Percentiles rank a stretch among this genome's conserved stretches.
These are phyloP conservation scores for Leucoraja erinaceus DNA, from an alignment of 2,113 vertebrate species.

Conservation along the genomic window DNA sequence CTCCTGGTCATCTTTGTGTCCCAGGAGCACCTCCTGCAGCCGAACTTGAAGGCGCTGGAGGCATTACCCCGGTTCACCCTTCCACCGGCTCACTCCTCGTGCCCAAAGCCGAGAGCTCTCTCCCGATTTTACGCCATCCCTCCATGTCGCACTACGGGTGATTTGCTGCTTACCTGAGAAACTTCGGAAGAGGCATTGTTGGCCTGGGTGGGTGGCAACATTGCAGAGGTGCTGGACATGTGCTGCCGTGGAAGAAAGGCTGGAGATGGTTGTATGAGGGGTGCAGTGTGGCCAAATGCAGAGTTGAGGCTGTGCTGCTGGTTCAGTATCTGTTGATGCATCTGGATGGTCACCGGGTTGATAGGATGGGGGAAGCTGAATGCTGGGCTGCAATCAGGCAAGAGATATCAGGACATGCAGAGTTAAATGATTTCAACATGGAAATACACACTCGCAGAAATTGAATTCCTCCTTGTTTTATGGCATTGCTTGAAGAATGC, in stretches of 20 bases:
- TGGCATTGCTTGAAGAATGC: not conserved
- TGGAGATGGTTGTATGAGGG: slow-evolving; percentile 76
- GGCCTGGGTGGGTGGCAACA: slow-evolving; percentile 57
- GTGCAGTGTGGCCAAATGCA: slow-evolving; percentile 83
- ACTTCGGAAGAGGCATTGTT: slow-evolving; percentile 59
- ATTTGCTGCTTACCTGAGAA: slow-evolving; percentile 68
- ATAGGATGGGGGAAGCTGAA: slow-evolving; percentile 90
- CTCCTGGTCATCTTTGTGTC: too few species aligned
- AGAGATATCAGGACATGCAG: slow-evolving; percentile 37
- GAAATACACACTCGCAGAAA: not conserved
- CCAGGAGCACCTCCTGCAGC: too few species aligned
- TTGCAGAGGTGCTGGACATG: slow-evolving; percentile 62
- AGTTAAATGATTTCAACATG: not conserved
- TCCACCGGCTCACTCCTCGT: too few species aligned
- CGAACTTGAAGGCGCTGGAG: too few species aligned
- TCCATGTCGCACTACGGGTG: not conserved
- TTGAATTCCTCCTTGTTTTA: not conserved
- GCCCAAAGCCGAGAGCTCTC: too few species aligned
- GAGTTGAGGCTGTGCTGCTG: slow-evolving; percentile 82
- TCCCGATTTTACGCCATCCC: not conserved
- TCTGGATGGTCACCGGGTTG: slow-evolving; percentile 87
- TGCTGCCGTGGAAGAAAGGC: slow-evolving; percentile 75
- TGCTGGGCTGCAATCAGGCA: slow-evolving; percentile 67
- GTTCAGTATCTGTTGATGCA: slow-evolving; percentile 68
- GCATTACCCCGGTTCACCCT: too few species aligned